Conservation (phyloP, 2,113 vertebrate genomes). For the Lanius ludovicianus region DNA sequence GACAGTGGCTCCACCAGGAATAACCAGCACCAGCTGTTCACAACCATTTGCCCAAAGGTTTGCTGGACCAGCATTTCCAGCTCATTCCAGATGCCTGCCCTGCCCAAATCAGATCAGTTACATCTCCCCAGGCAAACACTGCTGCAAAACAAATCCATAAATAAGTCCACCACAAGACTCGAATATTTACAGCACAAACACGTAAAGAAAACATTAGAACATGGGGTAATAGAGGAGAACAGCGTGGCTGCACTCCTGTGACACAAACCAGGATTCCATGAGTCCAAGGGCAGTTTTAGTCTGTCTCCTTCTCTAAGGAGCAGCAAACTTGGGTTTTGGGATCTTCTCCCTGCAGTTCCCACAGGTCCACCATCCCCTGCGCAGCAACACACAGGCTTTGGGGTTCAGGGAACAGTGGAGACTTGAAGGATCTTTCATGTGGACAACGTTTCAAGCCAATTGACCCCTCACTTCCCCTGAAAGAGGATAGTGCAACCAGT, state of each 20-base stretch:
- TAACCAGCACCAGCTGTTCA: background rate
- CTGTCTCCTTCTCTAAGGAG: background rate
- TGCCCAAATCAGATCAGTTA: background rate
- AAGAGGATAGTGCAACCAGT: background rate
- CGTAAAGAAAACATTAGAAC: fast-evolving
- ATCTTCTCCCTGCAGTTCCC: background rate
- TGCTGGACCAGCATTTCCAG: background rate
- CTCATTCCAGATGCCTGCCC: background rate
- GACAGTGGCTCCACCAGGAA: background rate
- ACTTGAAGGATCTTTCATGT: background rate
- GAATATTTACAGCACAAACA: background rate
- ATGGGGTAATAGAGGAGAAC: background rate
- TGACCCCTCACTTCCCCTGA: background rate
- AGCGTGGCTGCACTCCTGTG: fast-evolving
- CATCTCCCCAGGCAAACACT: background rate
- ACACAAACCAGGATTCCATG: fast-evolving
- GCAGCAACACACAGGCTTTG: fast-evolving
- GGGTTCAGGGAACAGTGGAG: background rate
- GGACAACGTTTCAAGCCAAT: fast-evolving
- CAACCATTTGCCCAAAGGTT: background rate
- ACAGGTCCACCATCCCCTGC: background rate
- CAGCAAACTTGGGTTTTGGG: background rate
- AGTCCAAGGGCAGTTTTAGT: background rate
- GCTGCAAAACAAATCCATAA: background rate
- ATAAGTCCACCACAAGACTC: background rate